Evolutionary conservation across 2,797 vertebrate genomes (phyloP).

Genomic region (Clamator glandarius): DNA sequence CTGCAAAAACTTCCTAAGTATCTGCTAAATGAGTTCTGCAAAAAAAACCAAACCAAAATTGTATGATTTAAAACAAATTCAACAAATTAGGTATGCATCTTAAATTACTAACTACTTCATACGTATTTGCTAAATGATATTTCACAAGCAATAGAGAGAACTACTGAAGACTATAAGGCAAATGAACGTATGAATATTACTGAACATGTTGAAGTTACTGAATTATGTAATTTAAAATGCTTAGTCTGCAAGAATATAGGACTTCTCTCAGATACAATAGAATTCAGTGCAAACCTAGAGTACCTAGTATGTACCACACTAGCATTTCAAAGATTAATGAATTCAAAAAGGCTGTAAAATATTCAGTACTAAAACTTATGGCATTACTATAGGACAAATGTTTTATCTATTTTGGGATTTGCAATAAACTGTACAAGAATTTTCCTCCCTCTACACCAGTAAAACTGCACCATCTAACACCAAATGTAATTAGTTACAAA

Average conservation of each 20-base stretch:
- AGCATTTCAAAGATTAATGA: not conserved
- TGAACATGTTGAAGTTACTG: not conserved
- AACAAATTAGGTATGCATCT: no score
- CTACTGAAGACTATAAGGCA: no score
- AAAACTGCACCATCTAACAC: constrained; percentile 52
- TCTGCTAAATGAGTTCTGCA: no score
- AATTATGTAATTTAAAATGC: not conserved
- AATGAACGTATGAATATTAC: not conserved
- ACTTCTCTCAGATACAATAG: not conserved
- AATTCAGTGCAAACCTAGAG: not conserved
- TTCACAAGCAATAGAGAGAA: no score
- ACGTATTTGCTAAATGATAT: no score
- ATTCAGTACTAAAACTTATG: not conserved
- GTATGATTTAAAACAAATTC: no score
- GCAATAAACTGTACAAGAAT: constrained; percentile 11
- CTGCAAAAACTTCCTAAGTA: no score
- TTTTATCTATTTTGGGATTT: constrained; percentile 29
- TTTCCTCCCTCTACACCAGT: not conserved
- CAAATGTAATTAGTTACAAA: constrained; percentile 75
- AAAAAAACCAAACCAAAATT: no score
- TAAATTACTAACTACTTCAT: no score
- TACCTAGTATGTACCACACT: not conserved
- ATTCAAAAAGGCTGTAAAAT: not conserved
- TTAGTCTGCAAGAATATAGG: not conserved
- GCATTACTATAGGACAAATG: not conserved